Evolutionary conservation across 2,113 vertebrate genomes (phyloP).

Genomic region (Pavo muticus): DNA sequence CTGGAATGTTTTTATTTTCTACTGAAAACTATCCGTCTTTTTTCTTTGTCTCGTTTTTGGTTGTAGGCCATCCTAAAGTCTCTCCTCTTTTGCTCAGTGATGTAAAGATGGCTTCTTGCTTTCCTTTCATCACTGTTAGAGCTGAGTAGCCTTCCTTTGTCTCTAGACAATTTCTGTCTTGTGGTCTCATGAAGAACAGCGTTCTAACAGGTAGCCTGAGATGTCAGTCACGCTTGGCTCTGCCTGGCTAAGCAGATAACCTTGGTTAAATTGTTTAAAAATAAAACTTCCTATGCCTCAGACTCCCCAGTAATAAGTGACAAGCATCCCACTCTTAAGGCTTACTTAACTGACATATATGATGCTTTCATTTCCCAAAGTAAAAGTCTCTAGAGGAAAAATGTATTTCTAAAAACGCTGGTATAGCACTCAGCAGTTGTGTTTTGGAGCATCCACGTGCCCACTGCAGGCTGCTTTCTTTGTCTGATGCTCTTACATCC

Average conservation of each 20-base stretch:
- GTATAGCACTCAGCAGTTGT: background rate
- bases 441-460: background rate
- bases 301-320: background rate
- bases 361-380: background rate
- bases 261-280: background rate
- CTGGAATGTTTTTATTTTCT: background rate
- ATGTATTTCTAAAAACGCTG: background rate
- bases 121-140: background rate
- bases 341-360: background rate
- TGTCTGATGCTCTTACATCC: background rate
- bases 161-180: background rate
- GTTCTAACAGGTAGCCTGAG: background rate
- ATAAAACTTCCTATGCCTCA: background rate
- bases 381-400: background rate
- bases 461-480: background rate
- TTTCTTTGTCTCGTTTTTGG: background rate
- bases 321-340: background rate
- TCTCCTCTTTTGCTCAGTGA: background rate
- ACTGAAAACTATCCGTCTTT: background rate
- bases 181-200: background rate
- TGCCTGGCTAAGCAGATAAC: background rate
- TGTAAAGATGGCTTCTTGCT: background rate
- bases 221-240: background rate
- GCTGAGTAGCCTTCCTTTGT: background rate
- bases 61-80: background rate